phyloP scores from a whole-genome alignment of 1,140 invertebrate species.

The Brachionus angularis region DNA sequence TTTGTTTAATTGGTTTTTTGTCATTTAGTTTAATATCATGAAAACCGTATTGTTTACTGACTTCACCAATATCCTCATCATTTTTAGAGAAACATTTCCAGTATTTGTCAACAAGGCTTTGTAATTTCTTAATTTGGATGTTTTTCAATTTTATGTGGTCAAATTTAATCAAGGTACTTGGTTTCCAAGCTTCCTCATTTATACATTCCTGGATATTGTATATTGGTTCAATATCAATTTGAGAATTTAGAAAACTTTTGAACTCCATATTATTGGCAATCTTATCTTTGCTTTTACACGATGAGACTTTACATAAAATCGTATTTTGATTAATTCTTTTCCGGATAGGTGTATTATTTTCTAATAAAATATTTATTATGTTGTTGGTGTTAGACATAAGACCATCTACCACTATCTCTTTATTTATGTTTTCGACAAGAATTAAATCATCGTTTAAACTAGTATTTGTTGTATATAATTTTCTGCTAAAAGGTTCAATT shows the following conservation, averaged over 20 bases:
- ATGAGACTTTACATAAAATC: too few relatives aligned
- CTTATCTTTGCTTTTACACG: too few relatives aligned
- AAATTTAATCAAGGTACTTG: neutral
- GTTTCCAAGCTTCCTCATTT: slow-evolving; percentile 8
- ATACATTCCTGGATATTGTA: neutral
- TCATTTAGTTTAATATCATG: slow-evolving; percentile 7
- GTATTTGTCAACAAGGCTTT: neutral
- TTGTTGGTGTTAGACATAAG: neutral
- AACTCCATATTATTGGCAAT: too few relatives aligned
- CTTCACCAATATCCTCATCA: neutral
- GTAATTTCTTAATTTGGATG: neutral
- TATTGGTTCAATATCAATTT: neutral
- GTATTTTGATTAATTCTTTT: too few relatives aligned
- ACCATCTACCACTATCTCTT: too few relatives aligned
- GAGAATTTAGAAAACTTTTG: too few relatives aligned
- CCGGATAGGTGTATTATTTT: too few relatives aligned
- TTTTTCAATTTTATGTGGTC: neutral
- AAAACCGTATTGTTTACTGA: neutral
- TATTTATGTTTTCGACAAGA: too few relatives aligned
- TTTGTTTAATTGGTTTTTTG: slow-evolving; percentile 11
- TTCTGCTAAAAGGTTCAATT: too few relatives aligned
- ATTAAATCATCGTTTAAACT: too few relatives aligned
- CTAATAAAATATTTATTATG: too few relatives aligned
- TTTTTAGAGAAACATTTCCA: slow-evolving; percentile 5
- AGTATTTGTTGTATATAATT: too few relatives aligned